Evolutionary conservation across 2,797 vertebrate species (phyloP).

Genomic region (Nannoperca obscura): DNA sequence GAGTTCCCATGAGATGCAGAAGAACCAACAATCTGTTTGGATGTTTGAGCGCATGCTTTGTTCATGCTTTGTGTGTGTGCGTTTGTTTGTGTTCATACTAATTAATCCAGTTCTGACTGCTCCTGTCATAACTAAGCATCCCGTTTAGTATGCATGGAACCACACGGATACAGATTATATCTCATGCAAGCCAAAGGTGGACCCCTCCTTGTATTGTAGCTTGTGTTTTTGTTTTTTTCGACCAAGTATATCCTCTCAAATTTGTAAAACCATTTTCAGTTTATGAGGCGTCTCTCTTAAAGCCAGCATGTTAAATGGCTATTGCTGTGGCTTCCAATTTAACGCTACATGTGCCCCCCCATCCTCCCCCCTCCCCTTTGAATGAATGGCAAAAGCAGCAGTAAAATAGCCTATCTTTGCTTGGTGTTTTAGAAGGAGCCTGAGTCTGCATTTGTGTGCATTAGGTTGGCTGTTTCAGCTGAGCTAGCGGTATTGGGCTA

Average conservation of each 20-base stretch:
- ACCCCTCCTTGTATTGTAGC: neutral
- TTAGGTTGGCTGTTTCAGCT: constrained; percentile 67
- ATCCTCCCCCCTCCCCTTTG: constrained; percentile 37
- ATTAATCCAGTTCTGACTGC: constrained; percentile 52
- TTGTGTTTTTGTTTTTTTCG: constrained; percentile 2
- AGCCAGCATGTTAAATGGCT: constrained; percentile 75
- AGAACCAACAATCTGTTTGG: constrained; percentile 48
- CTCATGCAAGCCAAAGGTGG: neutral
- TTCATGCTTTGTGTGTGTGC: constrained; percentile 28
- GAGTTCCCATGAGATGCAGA: constrained; percentile 54
- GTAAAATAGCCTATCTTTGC: constrained; percentile 65
- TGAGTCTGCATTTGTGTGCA: constrained; percentile 72
- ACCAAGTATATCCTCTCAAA: constrained; percentile 43
- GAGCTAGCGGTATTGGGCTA: constrained; percentile 53
- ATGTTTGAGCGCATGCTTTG: constrained; percentile 35
- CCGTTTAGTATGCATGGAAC: constrained; percentile 18
- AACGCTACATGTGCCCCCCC: constrained; percentile 74
- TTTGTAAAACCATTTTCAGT: constrained; percentile 65
- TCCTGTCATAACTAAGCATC: constrained; percentile 24
- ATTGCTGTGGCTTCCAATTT: constrained; percentile 77
- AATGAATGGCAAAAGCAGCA: constrained; percentile 73
- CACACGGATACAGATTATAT: constrained; percentile 1
- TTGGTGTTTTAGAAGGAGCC: constrained; percentile 58
- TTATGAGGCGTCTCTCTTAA: constrained; percentile 67
- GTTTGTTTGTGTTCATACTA: constrained; percentile 35